A percentile compares a stretch with the other conserved stretches of the same genome.
Conservation (phyloP, 2,797 vertebrate species). For the Molossus alvarezi region DNA sequence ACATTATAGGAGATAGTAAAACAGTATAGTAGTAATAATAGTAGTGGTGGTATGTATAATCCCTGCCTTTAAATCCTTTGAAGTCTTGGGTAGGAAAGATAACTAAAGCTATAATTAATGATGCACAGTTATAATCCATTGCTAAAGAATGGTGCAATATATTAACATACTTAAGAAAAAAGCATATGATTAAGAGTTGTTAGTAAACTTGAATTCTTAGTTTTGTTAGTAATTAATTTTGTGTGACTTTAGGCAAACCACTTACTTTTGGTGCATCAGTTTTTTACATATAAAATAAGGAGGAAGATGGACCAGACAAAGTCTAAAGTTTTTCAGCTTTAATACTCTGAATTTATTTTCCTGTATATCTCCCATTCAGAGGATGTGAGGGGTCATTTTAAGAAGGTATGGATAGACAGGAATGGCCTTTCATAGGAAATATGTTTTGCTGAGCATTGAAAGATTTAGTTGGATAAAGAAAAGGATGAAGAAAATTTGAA, state of each 20-base stretch:
- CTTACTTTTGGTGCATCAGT: not conserved
- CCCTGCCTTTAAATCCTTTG: slow-evolving; percentile 18
- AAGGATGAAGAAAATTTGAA: slow-evolving; percentile 37
- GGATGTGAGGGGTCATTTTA: slow-evolving; percentile 49
- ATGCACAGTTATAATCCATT: slow-evolving; percentile 43
- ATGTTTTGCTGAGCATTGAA: slow-evolving; percentile 33
- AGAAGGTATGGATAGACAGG: not conserved
- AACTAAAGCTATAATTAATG: slow-evolving; percentile 36
- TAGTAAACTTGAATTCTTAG: slow-evolving; percentile 52
- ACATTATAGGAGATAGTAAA: not conserved
- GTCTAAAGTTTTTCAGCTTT: slow-evolving; percentile 9
- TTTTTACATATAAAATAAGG: slow-evolving; percentile 17
- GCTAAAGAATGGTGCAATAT: not conserved
- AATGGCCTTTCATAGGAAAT: not conserved
- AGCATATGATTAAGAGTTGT: not conserved
- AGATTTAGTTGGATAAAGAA: slow-evolving; percentile 28
- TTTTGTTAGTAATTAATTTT: slow-evolving; percentile 23
- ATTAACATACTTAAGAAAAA: slow-evolving; percentile 26
- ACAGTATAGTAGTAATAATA: not conserved
- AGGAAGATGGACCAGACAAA: not conserved
- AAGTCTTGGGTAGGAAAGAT: slow-evolving; percentile 24
- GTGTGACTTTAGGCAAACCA: slow-evolving; percentile 41
- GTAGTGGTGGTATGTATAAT: not conserved
- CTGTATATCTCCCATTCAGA: not conserved
- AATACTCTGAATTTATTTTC: slow-evolving; percentile 55